phyloP scores from a whole-genome alignment of 2,113 vertebrate genomes.

The Hepsetus odoe region DNA sequence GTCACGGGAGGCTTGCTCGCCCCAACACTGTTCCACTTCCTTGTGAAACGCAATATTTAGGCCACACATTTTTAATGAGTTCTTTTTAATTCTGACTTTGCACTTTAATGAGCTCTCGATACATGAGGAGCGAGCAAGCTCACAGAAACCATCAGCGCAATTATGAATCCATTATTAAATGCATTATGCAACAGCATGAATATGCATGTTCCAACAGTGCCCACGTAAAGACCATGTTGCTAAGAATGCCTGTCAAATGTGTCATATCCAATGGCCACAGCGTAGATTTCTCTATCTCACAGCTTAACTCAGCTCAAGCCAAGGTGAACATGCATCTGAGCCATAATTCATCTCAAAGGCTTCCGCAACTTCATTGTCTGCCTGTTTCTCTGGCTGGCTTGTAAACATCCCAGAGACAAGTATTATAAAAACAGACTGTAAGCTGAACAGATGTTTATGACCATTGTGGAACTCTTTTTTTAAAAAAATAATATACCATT shows the following conservation, averaged over 20 bases:
- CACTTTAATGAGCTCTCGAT: conserved; percentile 21
- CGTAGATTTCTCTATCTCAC: conserved; percentile 78
- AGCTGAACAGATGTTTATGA: conserved; percentile 38
- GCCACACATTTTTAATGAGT: conserved; percentile 7
- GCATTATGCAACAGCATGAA: conserved; percentile 18
- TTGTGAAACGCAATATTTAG: conserved; percentile 27
- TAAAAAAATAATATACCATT: neutral
- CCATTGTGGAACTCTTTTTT: conserved; percentile 59
- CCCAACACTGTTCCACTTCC: conserved; percentile 12
- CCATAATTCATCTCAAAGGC: neutral
- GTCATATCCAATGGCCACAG: conserved; percentile 73
- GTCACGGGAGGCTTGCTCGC: neutral
- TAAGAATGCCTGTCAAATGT: conserved; percentile 78
- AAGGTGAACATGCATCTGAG: conserved; percentile 62
- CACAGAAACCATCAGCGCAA: neutral
- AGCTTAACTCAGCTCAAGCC: conserved; percentile 74
- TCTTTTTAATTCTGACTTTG: conserved; percentile 22
- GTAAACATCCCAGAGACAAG: neutral
- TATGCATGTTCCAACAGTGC: neutral
- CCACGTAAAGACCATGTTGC: conserved; percentile 56
- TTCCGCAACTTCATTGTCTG: neutral
- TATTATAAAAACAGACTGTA: neutral
- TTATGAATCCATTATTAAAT: conserved; percentile 1
- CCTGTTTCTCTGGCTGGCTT: neutral
- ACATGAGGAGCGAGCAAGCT: neutral